phyloP scores from a whole-genome alignment of 2,797 vertebrate species.

The Eulemur coronatus region DNA sequence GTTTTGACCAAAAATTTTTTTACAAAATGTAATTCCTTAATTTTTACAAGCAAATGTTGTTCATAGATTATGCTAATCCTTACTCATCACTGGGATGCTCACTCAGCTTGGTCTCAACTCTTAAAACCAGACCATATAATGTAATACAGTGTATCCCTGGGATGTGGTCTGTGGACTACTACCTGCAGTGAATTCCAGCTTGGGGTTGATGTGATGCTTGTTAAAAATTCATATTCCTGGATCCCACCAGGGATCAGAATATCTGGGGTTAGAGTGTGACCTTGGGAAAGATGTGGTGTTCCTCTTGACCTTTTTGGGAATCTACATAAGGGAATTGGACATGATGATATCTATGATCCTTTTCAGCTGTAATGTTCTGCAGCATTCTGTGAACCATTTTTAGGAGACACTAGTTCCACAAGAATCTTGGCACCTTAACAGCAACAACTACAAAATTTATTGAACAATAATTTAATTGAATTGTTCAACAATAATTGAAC shows the following conservation, averaged over 20 bases:
- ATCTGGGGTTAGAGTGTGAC: not conserved
- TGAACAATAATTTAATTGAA: too few species aligned
- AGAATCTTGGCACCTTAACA: not conserved
- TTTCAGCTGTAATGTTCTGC: not conserved
- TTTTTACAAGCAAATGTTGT: conserved; percentile 1
- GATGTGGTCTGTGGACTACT: not conserved
- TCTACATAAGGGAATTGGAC: not conserved
- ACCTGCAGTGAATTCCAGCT: not conserved
- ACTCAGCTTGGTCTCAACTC: not conserved
- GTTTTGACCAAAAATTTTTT: not conserved
- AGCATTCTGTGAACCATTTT: not conserved
- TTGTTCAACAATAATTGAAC: too few species aligned
- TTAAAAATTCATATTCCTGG: not conserved
- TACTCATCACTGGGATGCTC: not conserved
- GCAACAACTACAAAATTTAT: not conserved
- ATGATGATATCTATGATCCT: not conserved
- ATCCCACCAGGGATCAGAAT: not conserved
- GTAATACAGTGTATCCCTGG: not conserved
- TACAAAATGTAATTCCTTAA: not conserved
- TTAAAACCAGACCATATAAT: not conserved
- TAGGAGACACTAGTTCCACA: not conserved
- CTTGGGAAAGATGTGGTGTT: not conserved
- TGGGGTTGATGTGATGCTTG: not conserved
- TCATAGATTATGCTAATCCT: not conserved
- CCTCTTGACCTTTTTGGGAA: not conserved